phyloP scores from a whole-genome alignment of 64 coral and sea anemone species.

The Actinia tenebrosa region DNA sequence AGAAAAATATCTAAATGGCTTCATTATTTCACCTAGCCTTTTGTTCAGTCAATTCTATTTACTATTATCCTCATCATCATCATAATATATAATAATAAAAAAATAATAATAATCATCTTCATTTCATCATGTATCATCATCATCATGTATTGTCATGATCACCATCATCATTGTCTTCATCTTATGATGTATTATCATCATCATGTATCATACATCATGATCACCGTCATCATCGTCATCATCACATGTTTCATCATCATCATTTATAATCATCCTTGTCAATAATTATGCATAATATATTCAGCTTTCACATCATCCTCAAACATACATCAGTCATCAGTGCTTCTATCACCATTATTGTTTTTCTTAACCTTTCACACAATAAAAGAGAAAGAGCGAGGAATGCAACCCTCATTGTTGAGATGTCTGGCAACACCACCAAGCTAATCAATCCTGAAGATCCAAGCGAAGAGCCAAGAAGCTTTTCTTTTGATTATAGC shows the following conservation, averaged over 20 bases:
- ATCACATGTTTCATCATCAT: not conserved
- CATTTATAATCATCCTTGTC: not conserved
- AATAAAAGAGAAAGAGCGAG: conserved; percentile 90
- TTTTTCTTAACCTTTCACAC: conserved; percentile 76
- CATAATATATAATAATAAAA: not conserved
- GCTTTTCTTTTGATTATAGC: conserved; percentile 96
- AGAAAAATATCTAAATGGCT: not conserved
- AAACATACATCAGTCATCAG: no score
- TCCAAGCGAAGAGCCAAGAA: conserved; percentile 73
- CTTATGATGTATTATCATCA: not conserved
- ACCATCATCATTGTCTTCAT: not conserved
- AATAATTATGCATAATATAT: not conserved
- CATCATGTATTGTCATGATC: not conserved
- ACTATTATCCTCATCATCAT: not conserved
- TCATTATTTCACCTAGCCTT: no score
- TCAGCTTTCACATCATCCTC: not conserved
- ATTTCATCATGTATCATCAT: not conserved
- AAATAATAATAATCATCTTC: not conserved
- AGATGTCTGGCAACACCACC: conserved; percentile 74
- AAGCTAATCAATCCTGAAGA: conserved; percentile 71
- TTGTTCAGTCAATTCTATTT: no score
- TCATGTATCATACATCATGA: not conserved
- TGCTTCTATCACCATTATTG: not conserved
- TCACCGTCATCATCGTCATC: not conserved
- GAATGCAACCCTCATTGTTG: conserved; percentile 82